These are phyloP conservation scores for Cottoperca gobio DNA, from an alignment of 2,797 vertebrate species.

Conservation along the genomic window DNA sequence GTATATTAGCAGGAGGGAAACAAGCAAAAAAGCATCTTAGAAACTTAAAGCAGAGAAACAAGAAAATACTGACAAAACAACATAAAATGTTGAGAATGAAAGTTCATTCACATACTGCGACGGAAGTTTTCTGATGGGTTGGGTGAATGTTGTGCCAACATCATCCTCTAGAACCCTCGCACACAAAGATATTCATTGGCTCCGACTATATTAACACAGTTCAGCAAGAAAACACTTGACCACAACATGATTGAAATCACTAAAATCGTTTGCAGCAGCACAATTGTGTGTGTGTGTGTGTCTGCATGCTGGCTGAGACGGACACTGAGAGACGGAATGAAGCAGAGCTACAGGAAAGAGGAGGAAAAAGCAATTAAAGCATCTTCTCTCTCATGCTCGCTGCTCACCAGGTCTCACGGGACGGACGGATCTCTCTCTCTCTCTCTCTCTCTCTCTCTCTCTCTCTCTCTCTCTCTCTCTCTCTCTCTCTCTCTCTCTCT, in stretches of 20 bases:
- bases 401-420: conserved; percentile 55
- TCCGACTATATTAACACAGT: conserved; percentile 19
- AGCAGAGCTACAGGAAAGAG: conserved; percentile 17
- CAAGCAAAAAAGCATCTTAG: background rate
- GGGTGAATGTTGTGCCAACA: background rate
- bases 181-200: conserved; percentile 25
- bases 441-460: too few species aligned
- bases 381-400: conserved; percentile 42
- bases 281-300: background rate
- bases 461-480: too few species aligned
- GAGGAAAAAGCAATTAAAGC: conserved; percentile 63
- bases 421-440: background rate
- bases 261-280: background rate
- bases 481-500: too few species aligned
- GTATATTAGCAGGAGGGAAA: background rate
- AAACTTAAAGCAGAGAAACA: background rate
- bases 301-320: conserved; percentile 13
- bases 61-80: too few species aligned
- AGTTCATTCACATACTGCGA: background rate
- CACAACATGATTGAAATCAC: background rate
- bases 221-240: conserved; percentile 1
- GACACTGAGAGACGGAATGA: conserved; percentile 15
- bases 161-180: background rate
- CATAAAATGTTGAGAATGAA: background rate
- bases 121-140: background rate